Evolutionary conservation across 2,797 vertebrate genomes (phyloP).

Genomic region (Dryobates pubescens): DNA sequence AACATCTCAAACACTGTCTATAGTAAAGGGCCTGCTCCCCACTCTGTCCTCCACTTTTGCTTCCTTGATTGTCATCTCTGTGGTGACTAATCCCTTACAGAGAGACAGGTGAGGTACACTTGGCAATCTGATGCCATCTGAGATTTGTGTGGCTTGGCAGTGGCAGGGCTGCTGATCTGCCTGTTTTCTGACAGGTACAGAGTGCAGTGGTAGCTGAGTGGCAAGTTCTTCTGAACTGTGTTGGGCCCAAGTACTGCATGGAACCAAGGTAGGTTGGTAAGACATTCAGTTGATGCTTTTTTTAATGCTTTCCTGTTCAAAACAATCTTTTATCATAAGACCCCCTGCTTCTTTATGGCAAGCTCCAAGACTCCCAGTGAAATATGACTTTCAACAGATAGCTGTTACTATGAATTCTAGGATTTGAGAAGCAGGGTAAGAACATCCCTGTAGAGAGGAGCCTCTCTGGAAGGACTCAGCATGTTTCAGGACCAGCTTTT

Average conservation of each 20-base stretch:
- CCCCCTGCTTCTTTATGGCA: background rate
- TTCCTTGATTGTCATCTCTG: background rate
- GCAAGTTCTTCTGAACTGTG: background rate
- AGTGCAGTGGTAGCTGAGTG: background rate
- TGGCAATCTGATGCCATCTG: background rate
- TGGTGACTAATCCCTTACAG: background rate
- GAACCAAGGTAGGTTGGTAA: rapidly evolving
- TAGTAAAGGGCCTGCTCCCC: background rate
- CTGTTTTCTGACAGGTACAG: background rate
- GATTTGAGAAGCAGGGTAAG: background rate
- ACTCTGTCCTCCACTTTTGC: background rate
- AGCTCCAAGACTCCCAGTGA: background rate
- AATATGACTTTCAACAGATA: background rate
- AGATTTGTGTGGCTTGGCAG: background rate
- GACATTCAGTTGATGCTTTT: background rate
- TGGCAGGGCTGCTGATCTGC: background rate
- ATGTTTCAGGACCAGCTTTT: background rate
- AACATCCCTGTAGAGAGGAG: background rate
- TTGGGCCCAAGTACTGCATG: background rate
- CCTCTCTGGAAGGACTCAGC: background rate
- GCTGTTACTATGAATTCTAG: background rate
- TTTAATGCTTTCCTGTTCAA: background rate
- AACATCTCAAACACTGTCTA: background rate
- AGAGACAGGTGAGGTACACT: background rate
- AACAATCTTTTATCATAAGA: background rate